phyloP scores from a whole-genome alignment of 2,113 vertebrate genomes.

The Alaudala cheleensis region DNA sequence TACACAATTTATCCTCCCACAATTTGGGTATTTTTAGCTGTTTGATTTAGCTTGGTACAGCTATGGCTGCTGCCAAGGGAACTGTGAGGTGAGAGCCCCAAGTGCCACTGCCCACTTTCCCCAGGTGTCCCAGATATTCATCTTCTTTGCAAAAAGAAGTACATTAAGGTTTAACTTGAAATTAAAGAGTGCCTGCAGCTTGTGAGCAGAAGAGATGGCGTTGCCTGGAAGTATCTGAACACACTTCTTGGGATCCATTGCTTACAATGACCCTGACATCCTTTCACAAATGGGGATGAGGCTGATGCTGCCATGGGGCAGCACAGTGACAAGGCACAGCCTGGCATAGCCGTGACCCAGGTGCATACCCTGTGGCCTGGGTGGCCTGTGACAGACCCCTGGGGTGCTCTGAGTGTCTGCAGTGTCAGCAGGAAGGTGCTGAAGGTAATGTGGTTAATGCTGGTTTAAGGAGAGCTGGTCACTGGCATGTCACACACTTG shows the following conservation, averaged over 20 bases:
- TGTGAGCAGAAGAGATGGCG: background rate
- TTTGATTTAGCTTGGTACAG: background rate
- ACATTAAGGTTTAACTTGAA: background rate
- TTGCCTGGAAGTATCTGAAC: background rate
- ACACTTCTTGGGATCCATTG: background rate
- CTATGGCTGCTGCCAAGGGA: background rate
- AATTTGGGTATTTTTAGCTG: background rate
- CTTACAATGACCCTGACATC: background rate
- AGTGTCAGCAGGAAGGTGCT: background rate
- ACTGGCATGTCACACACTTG: background rate
- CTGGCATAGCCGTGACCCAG: background rate
- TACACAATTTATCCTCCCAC: background rate
- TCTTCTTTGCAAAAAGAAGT: background rate
- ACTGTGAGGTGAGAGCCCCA: background rate
- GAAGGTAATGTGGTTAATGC: background rate
- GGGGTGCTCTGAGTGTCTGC: background rate
- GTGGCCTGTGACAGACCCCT: background rate
- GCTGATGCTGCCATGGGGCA: background rate
- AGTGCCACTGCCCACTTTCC: background rate
- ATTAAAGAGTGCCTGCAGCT: background rate
- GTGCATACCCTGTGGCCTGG: fast-evolving
- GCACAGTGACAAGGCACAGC: background rate
- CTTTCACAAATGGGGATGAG: background rate
- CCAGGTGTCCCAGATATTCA: background rate
- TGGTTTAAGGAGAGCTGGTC: background rate